Conservation (phyloP, 2,113 vertebrate species). For the Craseonycteris thonglongyai region DNA sequence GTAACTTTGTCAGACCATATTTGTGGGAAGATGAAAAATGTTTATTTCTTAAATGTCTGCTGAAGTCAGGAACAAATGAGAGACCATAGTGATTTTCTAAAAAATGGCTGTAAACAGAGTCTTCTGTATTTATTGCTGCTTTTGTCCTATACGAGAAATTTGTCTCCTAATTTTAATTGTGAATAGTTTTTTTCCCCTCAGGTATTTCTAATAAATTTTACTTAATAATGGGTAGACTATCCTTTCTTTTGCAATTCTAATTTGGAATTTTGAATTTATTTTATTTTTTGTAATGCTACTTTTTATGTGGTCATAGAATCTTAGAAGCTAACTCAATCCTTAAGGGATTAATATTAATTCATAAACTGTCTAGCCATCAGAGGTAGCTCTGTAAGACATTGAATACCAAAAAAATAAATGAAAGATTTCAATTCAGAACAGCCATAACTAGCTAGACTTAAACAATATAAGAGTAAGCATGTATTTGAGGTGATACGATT, state of each 20-base stretch:
- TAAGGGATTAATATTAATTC: neutral
- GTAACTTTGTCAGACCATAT: neutral
- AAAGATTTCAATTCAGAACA: neutral
- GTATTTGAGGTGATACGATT: neutral
- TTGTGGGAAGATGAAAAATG: neutral
- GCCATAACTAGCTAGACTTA: neutral
- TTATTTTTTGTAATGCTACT: neutral
- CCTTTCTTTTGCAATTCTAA: neutral
- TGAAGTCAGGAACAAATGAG: neutral
- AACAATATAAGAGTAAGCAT: neutral
- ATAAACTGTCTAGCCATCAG: neutral
- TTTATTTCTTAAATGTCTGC: neutral
- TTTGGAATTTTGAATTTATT: neutral
- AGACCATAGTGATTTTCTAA: neutral
- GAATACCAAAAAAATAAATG: neutral
- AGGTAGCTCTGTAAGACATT: neutral
- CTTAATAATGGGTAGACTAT: neutral
- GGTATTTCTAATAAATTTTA: neutral
- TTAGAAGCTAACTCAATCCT: neutral
- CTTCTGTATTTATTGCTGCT: constrained; percentile 1
- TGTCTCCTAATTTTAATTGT: neutral
- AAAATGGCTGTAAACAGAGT: neutral
- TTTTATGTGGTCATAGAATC: neutral
- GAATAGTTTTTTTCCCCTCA: neutral
- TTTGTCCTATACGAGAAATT: neutral